A percentile compares a stretch with the other conserved stretches of the same genome.
phyloP scores from a whole-genome alignment of 2,888 invertebrate genomes.

The Lottia gigantea region DNA sequence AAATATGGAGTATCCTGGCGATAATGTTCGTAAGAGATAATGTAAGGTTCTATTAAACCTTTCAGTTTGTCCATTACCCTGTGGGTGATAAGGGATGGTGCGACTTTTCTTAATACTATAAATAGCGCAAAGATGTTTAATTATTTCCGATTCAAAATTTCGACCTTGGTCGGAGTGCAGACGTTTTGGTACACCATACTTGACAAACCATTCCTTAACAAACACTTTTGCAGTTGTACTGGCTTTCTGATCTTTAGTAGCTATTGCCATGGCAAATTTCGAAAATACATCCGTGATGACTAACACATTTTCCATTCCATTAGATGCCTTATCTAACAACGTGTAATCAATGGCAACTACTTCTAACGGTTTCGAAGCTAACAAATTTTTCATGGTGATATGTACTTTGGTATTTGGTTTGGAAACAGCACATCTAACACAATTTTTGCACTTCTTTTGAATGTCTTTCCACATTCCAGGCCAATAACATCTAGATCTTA shows the following conservation, averaged over 20 bases:
- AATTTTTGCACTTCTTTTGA: too few relatives aligned
- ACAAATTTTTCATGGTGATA: too few relatives aligned
- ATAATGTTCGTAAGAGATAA: conserved; percentile 26
- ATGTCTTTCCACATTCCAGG: too few relatives aligned
- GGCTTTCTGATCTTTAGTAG: conserved; percentile 21
- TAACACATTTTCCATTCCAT: conserved; percentile 37
- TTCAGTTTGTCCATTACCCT: conserved; percentile 27
- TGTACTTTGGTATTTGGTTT: too few relatives aligned
- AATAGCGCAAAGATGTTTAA: conserved; percentile 23
- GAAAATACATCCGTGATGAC: conserved; percentile 42
- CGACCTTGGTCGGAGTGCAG: conserved; percentile 29
- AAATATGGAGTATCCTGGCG: conserved; percentile 22
- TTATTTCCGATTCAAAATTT: conserved; percentile 26
- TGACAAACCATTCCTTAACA: conserved; percentile 22
- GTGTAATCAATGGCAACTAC: too few relatives aligned
- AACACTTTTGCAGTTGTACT: conserved; percentile 11
- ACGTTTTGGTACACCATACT: conserved; percentile 22
- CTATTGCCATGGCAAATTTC: conserved; percentile 18
- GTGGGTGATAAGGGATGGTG: conserved; percentile 30
- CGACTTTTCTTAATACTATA: conserved; percentile 20
- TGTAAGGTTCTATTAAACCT: conserved; percentile 29
- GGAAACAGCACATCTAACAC: too few relatives aligned
- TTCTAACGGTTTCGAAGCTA: too few relatives aligned
- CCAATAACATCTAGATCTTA: too few relatives aligned
- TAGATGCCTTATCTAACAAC: conserved; percentile 28